Evolutionary conservation across 2,888 invertebrate genomes (phyloP).

Genomic region (Acanthosepion pharaonis): DNA sequence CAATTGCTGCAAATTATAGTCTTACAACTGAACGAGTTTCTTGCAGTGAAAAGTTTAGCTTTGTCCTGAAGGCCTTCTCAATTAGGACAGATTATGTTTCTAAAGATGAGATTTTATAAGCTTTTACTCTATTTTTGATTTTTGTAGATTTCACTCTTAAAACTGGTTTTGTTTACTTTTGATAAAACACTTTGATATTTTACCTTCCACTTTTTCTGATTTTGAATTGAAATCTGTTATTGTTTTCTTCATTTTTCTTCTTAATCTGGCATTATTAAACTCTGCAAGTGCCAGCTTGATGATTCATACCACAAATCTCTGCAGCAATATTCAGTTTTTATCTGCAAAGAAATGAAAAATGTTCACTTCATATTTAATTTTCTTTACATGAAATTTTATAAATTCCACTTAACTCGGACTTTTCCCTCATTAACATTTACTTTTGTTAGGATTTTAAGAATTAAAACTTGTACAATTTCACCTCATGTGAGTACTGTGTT

Average conservation of each 20-base stretch:
- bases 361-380: too few species aligned
- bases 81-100: background rate
- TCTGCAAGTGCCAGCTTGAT: background rate
- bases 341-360: background rate
- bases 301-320: background rate
- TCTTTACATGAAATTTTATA: too few species aligned
- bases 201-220: background rate
- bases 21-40: background rate
- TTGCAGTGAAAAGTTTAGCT: background rate
- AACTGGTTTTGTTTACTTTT: background rate
- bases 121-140: background rate
- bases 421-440: too few species aligned
- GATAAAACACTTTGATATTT: background rate
- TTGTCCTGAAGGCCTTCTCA: slow-evolving; percentile 17
- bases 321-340: background rate
- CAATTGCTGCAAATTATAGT: slow-evolving; percentile 15
- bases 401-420: too few species aligned
- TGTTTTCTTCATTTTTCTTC: background rate
- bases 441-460: too few species aligned
- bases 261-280: background rate
- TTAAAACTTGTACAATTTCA: too few species aligned
- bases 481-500: too few species aligned
- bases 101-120: background rate
- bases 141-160: background rate
- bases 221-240: background rate